These are phyloP conservation scores for cattle (Bos taurus) DNA, from an alignment of 2,113 vertebrate species.

Conservation along the genomic window ARS-UCD2.0 NC_037350.1:12542001-12542500, in stretches of 20 bases:
- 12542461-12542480: background rate
- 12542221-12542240: too few relatives aligned
- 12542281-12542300: background rate
- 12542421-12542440: background rate
- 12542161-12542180: rapidly evolving
- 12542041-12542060: background rate
- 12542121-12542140: background rate
- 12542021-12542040: background rate
- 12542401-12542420: background rate
- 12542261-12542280: background rate
- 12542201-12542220: background rate
- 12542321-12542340: background rate
- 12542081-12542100: background rate
- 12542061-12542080: background rate
- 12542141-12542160: rapidly evolving
- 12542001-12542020: background rate
- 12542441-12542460: background rate
- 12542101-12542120: too few relatives aligned
- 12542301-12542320: background rate
- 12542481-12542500: background rate
- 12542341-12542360: background rate
- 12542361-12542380: background rate
- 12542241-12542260: background rate
- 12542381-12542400: background rate
- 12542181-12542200: too few relatives aligned